Evolutionary conservation across 1,140 invertebrate species (phyloP).

Genomic region (Chionoecetes opilio): DNA sequence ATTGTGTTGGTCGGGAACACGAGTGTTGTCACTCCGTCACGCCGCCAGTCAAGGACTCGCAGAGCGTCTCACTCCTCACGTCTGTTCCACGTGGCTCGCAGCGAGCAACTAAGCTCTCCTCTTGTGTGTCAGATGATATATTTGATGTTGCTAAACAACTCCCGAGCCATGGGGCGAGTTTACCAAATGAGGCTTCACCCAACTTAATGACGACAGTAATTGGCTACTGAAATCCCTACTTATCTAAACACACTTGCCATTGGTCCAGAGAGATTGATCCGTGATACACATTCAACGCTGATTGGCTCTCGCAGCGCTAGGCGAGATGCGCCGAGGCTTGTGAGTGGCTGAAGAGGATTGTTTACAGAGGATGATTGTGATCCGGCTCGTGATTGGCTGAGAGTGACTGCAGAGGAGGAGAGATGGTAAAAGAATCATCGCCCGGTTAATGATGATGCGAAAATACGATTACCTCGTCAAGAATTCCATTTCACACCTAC

Average conservation of each 20-base stretch:
- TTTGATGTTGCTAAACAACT: slow-evolving; percentile 81
- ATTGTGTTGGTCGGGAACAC: not conserved
- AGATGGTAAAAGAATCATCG: slow-evolving; percentile 79
- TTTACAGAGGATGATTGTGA: slow-evolving; percentile 79
- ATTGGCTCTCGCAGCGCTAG: slow-evolving; percentile 77
- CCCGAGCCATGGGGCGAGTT: slow-evolving; percentile 81
- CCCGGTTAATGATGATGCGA: slow-evolving; percentile 78
- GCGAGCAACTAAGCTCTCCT: slow-evolving; percentile 77
- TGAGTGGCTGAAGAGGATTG: slow-evolving; percentile 77
- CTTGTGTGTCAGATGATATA: slow-evolving; percentile 79
- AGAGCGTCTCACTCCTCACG: slow-evolving; percentile 56
- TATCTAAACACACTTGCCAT: slow-evolving; percentile 81
- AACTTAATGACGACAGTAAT: slow-evolving; percentile 82
- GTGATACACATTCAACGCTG: slow-evolving; percentile 79
- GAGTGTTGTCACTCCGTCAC: not conserved
- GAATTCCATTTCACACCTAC: slow-evolving; percentile 80
- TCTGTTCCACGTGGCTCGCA: slow-evolving; percentile 56
- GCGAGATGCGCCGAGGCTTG: slow-evolving; percentile 75
- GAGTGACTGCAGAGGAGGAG: slow-evolving; percentile 77
- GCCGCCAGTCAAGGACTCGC: not conserved
- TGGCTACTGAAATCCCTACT: slow-evolving; percentile 82
- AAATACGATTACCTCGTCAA: slow-evolving; percentile 80
- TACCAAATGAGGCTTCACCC: slow-evolving; percentile 82
- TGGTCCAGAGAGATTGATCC: slow-evolving; percentile 81
- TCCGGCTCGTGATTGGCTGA: slow-evolving; percentile 67